Percentiles rank a stretch among this genome's conserved stretches.
These are phyloP conservation scores for Toxotes lorentzi DNA, from an alignment of 2,797 vertebrate species.

Conservation along the genomic window DNA sequence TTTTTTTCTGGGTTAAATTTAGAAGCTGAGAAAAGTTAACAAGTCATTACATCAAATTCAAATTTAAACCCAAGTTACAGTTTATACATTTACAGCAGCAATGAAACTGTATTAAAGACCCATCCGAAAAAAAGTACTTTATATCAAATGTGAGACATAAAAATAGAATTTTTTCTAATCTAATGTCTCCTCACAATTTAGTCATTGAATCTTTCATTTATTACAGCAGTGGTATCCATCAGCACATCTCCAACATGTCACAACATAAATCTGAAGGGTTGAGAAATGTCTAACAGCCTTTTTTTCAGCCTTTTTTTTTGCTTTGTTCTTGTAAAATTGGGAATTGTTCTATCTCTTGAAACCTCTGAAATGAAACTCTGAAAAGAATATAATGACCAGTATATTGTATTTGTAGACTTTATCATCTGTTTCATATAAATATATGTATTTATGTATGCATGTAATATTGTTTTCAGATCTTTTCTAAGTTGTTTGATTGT, in stretches of 20 bases:
- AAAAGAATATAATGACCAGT: neutral
- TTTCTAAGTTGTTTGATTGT: too few relatives aligned
- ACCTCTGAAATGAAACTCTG: neutral
- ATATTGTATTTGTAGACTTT: too few relatives aligned
- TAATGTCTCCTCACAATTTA: neutral
- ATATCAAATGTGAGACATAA: neutral
- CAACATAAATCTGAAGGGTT: neutral
- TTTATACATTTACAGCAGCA: neutral
- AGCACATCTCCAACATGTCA: neutral
- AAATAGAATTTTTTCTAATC: neutral
- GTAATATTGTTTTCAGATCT: too few relatives aligned
- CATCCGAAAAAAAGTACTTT: neutral
- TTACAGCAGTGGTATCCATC: neutral
- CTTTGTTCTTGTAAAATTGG: neutral
- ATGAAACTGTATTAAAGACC: neutral
- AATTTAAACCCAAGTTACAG: neutral
- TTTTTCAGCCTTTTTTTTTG: neutral
- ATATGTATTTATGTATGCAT: neutral
- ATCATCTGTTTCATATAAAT: neutral
- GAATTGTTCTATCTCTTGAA: neutral
- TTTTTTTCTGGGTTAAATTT: conserved; percentile 13
- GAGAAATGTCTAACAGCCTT: neutral
- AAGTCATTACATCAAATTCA: neutral
- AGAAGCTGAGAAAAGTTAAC: neutral
- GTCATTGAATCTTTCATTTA: neutral